phyloP scores from a whole-genome alignment of 1,140 invertebrate species.

The Orchestia grillus region DNA sequence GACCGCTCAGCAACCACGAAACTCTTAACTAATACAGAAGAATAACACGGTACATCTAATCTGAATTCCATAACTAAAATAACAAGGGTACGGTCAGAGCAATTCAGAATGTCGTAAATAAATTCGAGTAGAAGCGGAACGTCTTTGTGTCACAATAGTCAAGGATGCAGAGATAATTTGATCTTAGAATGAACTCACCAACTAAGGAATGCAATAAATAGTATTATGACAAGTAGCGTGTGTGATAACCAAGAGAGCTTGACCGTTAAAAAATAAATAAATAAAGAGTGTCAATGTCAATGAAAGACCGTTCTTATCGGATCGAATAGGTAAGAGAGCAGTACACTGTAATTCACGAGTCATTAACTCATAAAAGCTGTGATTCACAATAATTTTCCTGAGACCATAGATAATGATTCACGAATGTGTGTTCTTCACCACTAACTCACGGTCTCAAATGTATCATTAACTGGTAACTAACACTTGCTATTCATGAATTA shows the following conservation, averaged over 20 bases:
- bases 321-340: not conserved
- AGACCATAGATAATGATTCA: no score
- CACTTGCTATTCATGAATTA: no score
- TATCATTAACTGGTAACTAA: no score
- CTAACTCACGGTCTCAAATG: no score
- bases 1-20: not conserved
- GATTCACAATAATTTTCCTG: no score
- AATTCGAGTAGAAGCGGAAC: not conserved
- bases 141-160: not conserved
- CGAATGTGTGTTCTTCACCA: no score
- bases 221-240: not conserved
- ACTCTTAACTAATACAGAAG: not conserved
- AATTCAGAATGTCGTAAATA: not conserved
- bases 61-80: no score
- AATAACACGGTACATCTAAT: no score
- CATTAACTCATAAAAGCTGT: no score
- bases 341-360: no score
- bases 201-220: not conserved
- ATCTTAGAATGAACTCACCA: not conserved
- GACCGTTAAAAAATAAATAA: no score
- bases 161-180: not conserved
- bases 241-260: not conserved
- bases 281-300: not conserved
- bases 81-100: not conserved
- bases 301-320: not conserved